Percentiles rank a stretch among this genome's conserved stretches.
phyloP scores from a whole-genome alignment of 2,888 invertebrate species.

The Clusia tigrina region DNA sequence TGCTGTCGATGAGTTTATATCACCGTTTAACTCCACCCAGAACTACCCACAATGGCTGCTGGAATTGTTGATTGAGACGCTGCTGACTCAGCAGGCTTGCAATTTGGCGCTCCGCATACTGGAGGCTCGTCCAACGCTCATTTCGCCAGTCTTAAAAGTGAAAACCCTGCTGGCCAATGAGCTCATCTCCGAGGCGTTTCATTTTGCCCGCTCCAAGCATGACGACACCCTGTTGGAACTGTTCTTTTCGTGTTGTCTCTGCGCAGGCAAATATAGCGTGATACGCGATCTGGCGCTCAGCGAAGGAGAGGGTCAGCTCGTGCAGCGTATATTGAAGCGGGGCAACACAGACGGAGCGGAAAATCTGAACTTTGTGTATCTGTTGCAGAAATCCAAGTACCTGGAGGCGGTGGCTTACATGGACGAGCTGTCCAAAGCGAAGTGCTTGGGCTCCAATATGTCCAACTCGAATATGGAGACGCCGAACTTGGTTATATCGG shows the following conservation, averaged over 20 bases:
- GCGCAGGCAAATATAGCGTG: conserved; percentile 49
- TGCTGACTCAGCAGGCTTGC: conserved; percentile 48
- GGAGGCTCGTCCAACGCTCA: conserved; percentile 46
- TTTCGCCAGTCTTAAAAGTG: conserved; percentile 50
- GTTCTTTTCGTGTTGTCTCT: conserved; percentile 56
- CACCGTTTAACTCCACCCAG: conserved; percentile 49
- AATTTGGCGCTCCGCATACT: conserved; percentile 54
- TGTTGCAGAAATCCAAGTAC: conserved; percentile 60
- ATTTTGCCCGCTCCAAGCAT: conserved; percentile 54
- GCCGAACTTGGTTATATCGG: conserved; percentile 54
- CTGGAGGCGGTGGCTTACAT: conserved; percentile 61
- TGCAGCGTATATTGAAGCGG: conserved; percentile 53
- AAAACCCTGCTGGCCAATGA: conserved; percentile 59
- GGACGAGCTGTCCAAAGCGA: conserved; percentile 52
- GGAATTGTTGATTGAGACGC: conserved; percentile 53
- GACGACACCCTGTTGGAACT: conserved; percentile 51
- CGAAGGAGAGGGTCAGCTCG: conserved; percentile 54
- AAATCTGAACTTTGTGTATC: conserved; percentile 57
- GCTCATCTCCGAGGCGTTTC: conserved; percentile 59
- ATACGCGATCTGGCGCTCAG: conserved; percentile 56
- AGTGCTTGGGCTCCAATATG: conserved; percentile 25
- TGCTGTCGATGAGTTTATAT: conserved; percentile 56
- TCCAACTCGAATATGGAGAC: conserved; percentile 45
- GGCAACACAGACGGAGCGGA: conserved; percentile 50
- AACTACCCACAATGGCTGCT: conserved; percentile 56